Evolutionary conservation across 1,140 invertebrate genomes (phyloP).

Genomic region (Drosophila oshimai): DNA sequence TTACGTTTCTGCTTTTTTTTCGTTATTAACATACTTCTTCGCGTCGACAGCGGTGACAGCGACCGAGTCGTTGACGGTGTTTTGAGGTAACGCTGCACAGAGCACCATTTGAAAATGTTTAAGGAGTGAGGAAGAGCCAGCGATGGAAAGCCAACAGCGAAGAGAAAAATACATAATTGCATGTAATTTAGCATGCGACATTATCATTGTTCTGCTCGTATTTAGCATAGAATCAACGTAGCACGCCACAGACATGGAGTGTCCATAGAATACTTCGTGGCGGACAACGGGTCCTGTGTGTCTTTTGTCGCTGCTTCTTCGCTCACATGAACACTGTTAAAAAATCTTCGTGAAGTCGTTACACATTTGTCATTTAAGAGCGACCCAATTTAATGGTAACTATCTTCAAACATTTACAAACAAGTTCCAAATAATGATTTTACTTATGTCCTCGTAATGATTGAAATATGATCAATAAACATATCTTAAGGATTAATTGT

Average conservation of each 20-base stretch:
- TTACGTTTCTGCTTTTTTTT: neutral
- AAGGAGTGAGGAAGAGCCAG: constrained; percentile 9
- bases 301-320: constrained; percentile 27
- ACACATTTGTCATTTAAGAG: no score
- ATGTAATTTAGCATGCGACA: constrained; percentile 80
- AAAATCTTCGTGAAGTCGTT: no score
- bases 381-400: no score
- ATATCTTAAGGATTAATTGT: no score
- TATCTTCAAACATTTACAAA: neutral
- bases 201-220: constrained; percentile 74
- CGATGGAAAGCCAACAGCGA: constrained; percentile 19
- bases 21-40: constrained; percentile 30
- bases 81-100: constrained; percentile 29
- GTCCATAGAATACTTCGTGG: constrained; percentile 2
- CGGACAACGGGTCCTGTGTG: constrained; percentile 44
- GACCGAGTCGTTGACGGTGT: constrained; percentile 31
- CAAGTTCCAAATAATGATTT: no score
- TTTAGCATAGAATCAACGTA: constrained; percentile 68
- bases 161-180: constrained; percentile 76
- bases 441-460: no score
- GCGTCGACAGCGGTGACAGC: constrained; percentile 1
- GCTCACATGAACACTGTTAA: neutral
- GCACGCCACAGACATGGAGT: constrained; percentile 2
- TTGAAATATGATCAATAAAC: no score
- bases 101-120: neutral